A percentile compares a stretch with the other conserved stretches of the same genome.
These are phyloP conservation scores for Prosopocoilus inquinatus DNA, from an alignment of 2,888 invertebrate species.

Conservation along the genomic window DNA sequence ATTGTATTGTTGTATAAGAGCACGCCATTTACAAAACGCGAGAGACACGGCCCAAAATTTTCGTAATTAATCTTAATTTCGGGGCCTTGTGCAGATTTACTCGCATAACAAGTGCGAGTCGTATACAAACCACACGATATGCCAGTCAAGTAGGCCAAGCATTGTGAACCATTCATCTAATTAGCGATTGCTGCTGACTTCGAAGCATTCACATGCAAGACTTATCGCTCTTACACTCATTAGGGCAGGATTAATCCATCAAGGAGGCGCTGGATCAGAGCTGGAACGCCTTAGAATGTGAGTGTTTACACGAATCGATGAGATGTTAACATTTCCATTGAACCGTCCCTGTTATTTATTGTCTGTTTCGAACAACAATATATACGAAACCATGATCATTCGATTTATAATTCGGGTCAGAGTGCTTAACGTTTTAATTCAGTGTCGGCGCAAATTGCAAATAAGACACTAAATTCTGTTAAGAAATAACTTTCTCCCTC, in stretches of 20 bases:
- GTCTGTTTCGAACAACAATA: no score
- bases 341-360: no score
- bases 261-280: constrained; percentile 39
- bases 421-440: no score
- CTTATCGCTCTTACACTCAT: constrained; percentile 54
- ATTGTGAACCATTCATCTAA: constrained; percentile 52
- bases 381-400: no score
- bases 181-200: constrained; percentile 50
- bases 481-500: no score
- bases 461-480: no score
- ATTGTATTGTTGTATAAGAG: constrained; percentile 6
- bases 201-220: constrained; percentile 50
- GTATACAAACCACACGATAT: constrained; percentile 48
- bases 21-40: constrained; percentile 16
- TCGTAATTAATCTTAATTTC: constrained; percentile 33
- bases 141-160: constrained; percentile 47
- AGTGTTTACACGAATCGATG: neutral
- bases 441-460: no score
- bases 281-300: constrained; percentile 15
- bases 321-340: neutral
- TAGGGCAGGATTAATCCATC: constrained; percentile 53
- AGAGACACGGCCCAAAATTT: constrained; percentile 16
- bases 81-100: constrained; percentile 22
- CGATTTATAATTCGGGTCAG: no score
- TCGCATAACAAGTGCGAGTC: constrained; percentile 43